Percentiles rank a stretch among this genome's conserved stretches.
Evolutionary conservation across 2,113 vertebrate species (phyloP).

Genomic region (Sterrhoptilus dennistouni): DNA sequence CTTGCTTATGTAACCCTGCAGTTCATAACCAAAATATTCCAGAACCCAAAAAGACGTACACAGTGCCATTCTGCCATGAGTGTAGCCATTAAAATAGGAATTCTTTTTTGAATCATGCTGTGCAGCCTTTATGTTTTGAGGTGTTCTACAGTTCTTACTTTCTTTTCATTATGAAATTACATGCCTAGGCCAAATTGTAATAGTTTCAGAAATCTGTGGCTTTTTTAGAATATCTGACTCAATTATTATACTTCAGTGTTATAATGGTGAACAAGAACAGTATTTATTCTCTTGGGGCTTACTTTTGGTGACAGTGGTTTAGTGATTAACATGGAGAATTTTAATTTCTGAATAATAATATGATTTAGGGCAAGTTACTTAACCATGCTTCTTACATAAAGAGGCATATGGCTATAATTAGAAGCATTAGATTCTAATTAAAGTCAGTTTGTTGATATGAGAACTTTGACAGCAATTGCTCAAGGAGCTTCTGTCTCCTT

Average conservation of each 20-base stretch:
- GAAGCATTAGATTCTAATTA: neutral
- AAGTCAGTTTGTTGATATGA: neutral
- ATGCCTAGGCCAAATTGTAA: neutral
- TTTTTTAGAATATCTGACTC: neutral
- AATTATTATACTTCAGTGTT: neutral
- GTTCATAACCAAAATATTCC: neutral
- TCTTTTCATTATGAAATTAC: neutral
- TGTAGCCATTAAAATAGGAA: neutral
- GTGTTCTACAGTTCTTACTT: neutral
- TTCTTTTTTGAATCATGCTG: neutral
- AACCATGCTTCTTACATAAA: neutral
- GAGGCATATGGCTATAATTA: neutral
- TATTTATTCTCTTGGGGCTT: neutral
- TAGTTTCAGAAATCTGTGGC: neutral
- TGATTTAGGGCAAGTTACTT: neutral
- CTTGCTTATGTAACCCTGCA: neutral
- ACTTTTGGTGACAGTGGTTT: neutral
- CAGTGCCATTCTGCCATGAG: accelerated
- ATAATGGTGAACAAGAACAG: neutral
- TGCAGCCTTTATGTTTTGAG: neutral
- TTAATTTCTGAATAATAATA: neutral
- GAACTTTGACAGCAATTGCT: neutral
- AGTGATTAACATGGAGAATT: neutral
- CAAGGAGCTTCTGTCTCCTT: neutral
- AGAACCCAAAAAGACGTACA: accelerated